Base-by-base conservation (phyloP, 2,888 invertebrate genomes). In the Hemaris fuciformis region DNA sequence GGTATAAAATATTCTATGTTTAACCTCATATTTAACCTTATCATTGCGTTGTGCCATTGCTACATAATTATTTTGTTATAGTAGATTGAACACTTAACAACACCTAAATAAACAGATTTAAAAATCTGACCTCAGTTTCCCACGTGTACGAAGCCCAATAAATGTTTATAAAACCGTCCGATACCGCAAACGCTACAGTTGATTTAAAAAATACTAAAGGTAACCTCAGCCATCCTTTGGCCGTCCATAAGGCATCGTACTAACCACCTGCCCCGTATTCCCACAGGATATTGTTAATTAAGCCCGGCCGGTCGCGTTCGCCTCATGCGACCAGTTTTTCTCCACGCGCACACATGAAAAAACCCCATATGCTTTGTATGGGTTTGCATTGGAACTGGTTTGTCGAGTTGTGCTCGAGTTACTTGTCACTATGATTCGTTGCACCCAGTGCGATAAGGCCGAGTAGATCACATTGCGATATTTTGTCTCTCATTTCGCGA, bases 201-300 rank as follows among this genome's bases (percentile, higher is more conserved):
- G n/a, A n/a, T n/a, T n/a, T n/a, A n/a, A n/a, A n/a, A n/a, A n/a
- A 20, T 7, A 27, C 3, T 53, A 31, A 31, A 18, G 31, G 10
- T 18, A 53, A 53, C 53, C 53, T 27, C 53, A 27, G 27, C 31
- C 27, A 18, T 15, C 53, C 18, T 22, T n/a, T n/a, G n/a, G n/a
- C n/a, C n/a, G n/a, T n/a, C 5, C 53, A 23, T 8, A 27, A 53
- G 18, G 18, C 53, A 22, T 8, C 27, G 6, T 3, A 15, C 27
- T 31, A 8, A 18, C 66, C 67, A 73, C 66, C 72, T 71, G 70
- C 7, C 27, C 31, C 22, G 8, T 23, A 61, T 62, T 60, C 66
- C 57, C 45, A 63, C 43, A 64, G 62, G 63, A 64, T 15, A 61
- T 18, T 4, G 60, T 22, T 59, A 57, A 70, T 69, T 64, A 70